Percentiles rank a stretch among this genome's conserved stretches.
Conservation (phyloP, 2,888 invertebrate species). For the Eupithecia dodoneata region DNA sequence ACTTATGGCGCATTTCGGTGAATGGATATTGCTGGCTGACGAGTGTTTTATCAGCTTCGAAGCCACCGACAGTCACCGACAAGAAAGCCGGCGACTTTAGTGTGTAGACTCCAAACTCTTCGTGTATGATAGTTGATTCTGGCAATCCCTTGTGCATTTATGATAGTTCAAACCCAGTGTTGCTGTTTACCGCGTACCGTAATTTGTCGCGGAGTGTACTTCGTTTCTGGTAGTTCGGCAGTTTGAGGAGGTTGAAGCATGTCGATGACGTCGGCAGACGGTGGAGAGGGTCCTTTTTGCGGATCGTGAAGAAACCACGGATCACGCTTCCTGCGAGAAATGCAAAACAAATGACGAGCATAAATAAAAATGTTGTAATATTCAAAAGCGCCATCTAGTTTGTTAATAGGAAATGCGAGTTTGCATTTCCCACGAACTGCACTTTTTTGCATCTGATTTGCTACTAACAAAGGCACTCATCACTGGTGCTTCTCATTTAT, state of each 20-base stretch:
- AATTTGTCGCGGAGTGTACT: constrained; percentile 97
- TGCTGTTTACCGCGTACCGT: constrained; percentile 98
- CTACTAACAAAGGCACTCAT: too few species aligned
- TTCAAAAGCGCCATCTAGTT: too few species aligned
- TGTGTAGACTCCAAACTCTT: too few species aligned
- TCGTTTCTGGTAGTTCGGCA: constrained; percentile 99
- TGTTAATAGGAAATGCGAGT: too few species aligned
- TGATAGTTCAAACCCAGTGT: constrained; percentile 99
- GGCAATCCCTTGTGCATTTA: constrained; percentile 67
- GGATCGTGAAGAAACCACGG: constrained; percentile 98
- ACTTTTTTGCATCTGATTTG: too few species aligned
- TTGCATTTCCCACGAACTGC: too few species aligned
- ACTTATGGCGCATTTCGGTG: neutral
- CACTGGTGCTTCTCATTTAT: too few species aligned
- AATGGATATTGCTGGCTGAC: neutral
- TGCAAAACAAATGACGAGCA: neutral
- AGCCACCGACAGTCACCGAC: neutral
- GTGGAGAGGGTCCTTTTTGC: constrained; percentile 96
- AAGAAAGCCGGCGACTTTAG: neutral
- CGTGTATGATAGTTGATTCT: constrained; percentile 1
- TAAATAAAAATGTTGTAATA: too few species aligned
- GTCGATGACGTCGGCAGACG: constrained; percentile 99
- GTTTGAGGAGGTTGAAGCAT: constrained; percentile 98
- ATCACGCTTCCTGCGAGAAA: constrained; percentile 92
- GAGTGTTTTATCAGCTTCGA: neutral